A percentile compares a stretch with the other conserved stretches of the same genome.
phyloP scores from a whole-genome alignment of 2,888 invertebrate genomes.

The Cremastinae sp. region DNA sequence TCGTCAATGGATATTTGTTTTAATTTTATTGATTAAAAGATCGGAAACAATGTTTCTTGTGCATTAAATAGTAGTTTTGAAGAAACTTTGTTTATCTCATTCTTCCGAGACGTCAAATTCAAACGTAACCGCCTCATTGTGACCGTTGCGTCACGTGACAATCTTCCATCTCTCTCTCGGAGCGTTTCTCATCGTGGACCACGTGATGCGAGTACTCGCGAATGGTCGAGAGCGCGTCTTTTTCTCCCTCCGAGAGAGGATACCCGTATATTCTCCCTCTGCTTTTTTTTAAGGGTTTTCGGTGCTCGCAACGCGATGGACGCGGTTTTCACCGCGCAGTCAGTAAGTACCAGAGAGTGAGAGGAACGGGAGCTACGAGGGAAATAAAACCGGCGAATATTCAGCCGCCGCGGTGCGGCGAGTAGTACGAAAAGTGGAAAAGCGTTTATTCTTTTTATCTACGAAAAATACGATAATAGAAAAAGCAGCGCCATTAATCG shows the following conservation, averaged over 20 bases:
- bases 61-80: too few relatives aligned
- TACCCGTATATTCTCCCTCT: constrained; percentile 2
- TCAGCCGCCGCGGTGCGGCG: constrained; percentile 18
- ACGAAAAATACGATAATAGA: constrained; percentile 3
- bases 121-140: constrained; percentile 41
- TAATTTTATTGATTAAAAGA: too few relatives aligned
- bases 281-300: constrained; percentile 30
- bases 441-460: constrained; percentile 9
- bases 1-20: background rate
- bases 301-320: constrained; percentile 4
- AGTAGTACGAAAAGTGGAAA: background rate
- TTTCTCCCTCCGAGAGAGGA: constrained; percentile 4
- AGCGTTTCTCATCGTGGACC: constrained; percentile 26
- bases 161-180: background rate
- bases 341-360: constrained; percentile 30
- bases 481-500: background rate
- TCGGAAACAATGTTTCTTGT: background rate
- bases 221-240: constrained; percentile 39
- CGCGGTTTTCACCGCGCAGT: constrained; percentile 17
- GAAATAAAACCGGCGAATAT: constrained; percentile 1
- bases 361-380: background rate
- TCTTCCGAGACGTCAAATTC: constrained; percentile 21
- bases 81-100: too few relatives aligned
- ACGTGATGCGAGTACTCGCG: constrained; percentile 53
- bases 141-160: constrained; percentile 53